Evolutionary conservation across 2,797 vertebrate genomes (phyloP).

Genomic region (Otus scops): DNA sequence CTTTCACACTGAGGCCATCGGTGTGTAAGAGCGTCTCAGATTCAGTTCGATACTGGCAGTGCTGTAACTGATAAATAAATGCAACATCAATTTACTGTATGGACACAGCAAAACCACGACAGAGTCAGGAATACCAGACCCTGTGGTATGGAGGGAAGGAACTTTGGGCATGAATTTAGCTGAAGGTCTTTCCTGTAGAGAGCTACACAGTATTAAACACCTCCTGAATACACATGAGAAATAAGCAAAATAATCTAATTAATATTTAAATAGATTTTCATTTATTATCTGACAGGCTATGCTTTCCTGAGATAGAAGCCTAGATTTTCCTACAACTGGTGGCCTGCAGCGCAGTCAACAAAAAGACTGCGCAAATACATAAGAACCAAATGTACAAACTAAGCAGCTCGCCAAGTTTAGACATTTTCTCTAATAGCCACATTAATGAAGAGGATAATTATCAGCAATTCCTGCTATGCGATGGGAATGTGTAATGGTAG

Average conservation of each 20-base stretch:
- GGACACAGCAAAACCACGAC: not conserved
- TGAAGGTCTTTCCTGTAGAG: not conserved
- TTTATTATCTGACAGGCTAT: not conserved
- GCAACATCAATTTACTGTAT: not conserved
- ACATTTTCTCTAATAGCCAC: not conserved
- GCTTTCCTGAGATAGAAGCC: not conserved
- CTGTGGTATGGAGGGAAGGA: not conserved
- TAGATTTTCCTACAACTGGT: not conserved
- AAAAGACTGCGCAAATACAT: not conserved
- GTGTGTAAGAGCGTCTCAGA: not conserved
- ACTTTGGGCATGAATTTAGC: not conserved
- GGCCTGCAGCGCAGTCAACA: not conserved
- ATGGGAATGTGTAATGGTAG: not conserved
- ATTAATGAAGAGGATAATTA: conserved; percentile 19
- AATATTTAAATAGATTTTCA: not conserved
- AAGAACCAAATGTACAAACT: not conserved
- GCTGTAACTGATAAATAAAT: not conserved
- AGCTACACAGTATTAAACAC: not conserved
- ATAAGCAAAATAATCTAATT: not conserved
- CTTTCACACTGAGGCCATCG: not conserved
- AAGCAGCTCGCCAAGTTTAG: not conserved
- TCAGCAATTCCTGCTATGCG: not conserved
- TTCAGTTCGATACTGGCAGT: not conserved
- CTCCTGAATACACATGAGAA: not conserved
- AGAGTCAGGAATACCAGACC: not conserved